Evolutionary conservation across 1,140 invertebrate genomes (phyloP), one percentile per base, ranked within the genome.

Genomic region (Mercenaria mercenaria): DNA sequence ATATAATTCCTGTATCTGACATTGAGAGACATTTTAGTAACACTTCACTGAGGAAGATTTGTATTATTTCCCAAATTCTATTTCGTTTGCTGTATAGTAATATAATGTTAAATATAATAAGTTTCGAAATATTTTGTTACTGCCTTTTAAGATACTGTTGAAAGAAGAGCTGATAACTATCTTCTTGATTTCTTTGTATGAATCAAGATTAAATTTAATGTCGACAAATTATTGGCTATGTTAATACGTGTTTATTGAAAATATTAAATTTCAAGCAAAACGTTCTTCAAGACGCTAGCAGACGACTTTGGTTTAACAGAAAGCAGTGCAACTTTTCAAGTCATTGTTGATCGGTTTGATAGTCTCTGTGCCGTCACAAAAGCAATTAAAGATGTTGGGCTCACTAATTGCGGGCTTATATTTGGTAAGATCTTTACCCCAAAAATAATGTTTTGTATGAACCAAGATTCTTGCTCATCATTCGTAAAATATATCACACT

Each of bases 371-470:
- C 95, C 74, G 94, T 95, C 15, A 93, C 92, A 18, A 89, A 91
- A 3, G 92, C 94, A n/a, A 93, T 95, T 41, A 69, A 91, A 26
- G 91, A 94, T 91, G 96, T 96, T 80, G 96, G 96, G 29, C 91
- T 96, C 15, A 95, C 96, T 84, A 92, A 93, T 34, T 95, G 95
- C 34, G 96, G 96, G 85, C 92, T 96, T 20, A 94, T 95, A 59
- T 95, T 94, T 92, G 96, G 93, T 94, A 79, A 92, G 43, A 47
- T 47, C 6, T 15, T 8, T 47, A 47, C 15, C 15, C 15, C 15
- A 47, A 47, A 8, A 8, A 8, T 47, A 6, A 15, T 47, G 15
- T 47, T 47, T 47, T 47, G 6, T 8, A 6, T 47, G 43, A 8
- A 47, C 6, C 6, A 47, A 47, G 6, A 8, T 47, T 6, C 15